Conservation (phyloP, 30 jellyfish, hydroid and myxozoan species). For the Turritopsis dohrnii region DNA sequence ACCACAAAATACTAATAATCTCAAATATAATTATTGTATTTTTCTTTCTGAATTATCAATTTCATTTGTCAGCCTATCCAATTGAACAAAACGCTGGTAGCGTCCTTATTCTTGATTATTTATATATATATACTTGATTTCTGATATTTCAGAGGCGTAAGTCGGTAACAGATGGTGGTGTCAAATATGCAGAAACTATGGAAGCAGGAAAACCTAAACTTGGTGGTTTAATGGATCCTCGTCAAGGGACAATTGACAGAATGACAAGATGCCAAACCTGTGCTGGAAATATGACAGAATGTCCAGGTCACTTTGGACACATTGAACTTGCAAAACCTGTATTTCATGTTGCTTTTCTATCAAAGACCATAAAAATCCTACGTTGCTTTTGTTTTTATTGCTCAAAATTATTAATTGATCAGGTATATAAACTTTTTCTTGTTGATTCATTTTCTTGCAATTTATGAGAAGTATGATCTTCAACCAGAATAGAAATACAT, state of each 20-base stretch:
- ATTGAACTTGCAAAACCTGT: conserved; percentile 98
- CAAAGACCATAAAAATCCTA: conserved; percentile 70
- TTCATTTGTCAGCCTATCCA: too few species aligned
- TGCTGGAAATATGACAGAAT: conserved; percentile 98
- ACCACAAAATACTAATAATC: too few species aligned
- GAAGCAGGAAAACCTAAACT: conserved; percentile 93
- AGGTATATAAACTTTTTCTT: conserved; percentile 28
- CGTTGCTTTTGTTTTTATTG: conserved; percentile 94
- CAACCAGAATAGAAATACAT: too few species aligned
- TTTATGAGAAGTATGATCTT: background rate
- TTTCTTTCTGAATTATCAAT: too few species aligned
- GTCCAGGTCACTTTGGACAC: conserved; percentile 99
- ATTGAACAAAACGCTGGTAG: too few species aligned
- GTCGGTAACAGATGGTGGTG: conserved; percentile 97
- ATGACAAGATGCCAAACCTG: conserved; percentile 87
- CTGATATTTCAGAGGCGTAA: conserved; percentile 55
- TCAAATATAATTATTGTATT: too few species aligned
- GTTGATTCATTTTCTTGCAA: background rate
- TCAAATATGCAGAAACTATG: conserved; percentile 89
- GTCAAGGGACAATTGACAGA: conserved; percentile 96
- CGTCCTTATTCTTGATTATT: too few species aligned
- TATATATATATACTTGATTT: too few species aligned
- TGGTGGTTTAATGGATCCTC: conserved; percentile 97
- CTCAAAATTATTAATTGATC: conserved; percentile 82
- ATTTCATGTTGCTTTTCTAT: conserved; percentile 75